Conservation (phyloP, 37 sponge, comb jelly and placozoan species). For the Aplysina aerophoba region DNA sequence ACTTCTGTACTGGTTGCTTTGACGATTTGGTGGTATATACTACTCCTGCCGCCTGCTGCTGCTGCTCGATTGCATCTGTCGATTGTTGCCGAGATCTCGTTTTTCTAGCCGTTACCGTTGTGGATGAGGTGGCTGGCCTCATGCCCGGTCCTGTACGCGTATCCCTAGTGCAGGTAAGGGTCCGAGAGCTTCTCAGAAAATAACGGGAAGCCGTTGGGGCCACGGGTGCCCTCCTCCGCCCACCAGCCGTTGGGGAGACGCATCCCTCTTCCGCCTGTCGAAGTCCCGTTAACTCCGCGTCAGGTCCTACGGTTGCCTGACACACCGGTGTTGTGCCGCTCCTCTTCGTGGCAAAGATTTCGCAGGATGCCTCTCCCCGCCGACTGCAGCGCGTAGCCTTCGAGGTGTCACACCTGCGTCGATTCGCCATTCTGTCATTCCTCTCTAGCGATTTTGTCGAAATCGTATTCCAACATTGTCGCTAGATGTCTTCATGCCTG, state of each 20-base stretch:
- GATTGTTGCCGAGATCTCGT: background rate
- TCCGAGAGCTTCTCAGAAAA: background rate
- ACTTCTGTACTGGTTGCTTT: conserved; percentile 2
- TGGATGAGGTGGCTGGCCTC: background rate
- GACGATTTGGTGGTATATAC: background rate
- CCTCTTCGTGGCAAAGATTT: background rate
- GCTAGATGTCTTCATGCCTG: background rate
- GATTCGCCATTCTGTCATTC: background rate
- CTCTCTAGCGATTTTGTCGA: background rate
- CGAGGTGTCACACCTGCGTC: background rate
- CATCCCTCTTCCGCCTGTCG: background rate
- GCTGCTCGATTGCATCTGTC: background rate
- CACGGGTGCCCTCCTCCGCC: background rate
- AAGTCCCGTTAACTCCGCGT: conserved; percentile 4
- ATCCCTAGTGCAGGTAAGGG: background rate
- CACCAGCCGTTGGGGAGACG: background rate
- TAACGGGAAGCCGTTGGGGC: conserved; percentile 1
- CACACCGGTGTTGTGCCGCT: background rate
- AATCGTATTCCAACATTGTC: background rate
- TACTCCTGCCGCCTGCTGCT: background rate
- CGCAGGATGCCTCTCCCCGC: background rate
- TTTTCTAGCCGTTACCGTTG: background rate
- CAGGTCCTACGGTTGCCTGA: background rate
- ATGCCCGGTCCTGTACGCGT: background rate
- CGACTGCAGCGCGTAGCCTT: background rate